Conservation (phyloP, 2,797 vertebrate species). For the Uromys caudimaculatus region DNA sequence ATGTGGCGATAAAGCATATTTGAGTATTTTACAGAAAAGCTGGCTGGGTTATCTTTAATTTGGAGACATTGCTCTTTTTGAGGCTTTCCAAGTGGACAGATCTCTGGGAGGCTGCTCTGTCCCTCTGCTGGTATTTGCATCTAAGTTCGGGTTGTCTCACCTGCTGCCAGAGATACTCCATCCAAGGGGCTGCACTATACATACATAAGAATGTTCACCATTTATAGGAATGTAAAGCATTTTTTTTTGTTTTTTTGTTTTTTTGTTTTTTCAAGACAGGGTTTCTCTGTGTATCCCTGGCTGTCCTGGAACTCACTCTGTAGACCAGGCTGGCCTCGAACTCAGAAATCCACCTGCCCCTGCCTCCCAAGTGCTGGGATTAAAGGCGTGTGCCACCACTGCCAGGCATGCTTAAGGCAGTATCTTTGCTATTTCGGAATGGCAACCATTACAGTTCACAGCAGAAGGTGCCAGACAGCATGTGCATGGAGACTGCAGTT, state of each 20-base stretch:
- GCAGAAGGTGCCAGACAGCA: not conserved
- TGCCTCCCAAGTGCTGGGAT: no score
- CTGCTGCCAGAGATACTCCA: accelerated
- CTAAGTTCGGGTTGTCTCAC: not conserved
- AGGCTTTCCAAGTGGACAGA: not conserved
- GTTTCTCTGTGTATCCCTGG: no score
- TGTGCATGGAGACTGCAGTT: not conserved
- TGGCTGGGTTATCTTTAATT: not conserved
- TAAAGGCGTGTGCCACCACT: no score
- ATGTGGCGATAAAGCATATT: not conserved
- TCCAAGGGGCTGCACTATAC: no score
- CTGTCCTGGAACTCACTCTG: no score
- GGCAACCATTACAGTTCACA: not conserved
- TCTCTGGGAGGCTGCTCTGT: not conserved
- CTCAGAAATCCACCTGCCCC: no score
- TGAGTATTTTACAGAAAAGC: not conserved
- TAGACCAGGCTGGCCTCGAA: no score
- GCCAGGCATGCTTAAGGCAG: no score
- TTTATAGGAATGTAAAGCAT: not conserved
- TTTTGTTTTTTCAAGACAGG: no score
- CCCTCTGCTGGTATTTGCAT: not conserved
- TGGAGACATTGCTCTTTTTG: not conserved
- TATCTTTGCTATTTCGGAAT: not conserved
- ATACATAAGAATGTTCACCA: not conserved
- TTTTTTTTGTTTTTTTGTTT: no score